Evolutionary conservation across 2,888 invertebrate genomes (phyloP), one percentile per base, ranked within the genome.

Genomic region (Leptodirus hochenwartii): DNA sequence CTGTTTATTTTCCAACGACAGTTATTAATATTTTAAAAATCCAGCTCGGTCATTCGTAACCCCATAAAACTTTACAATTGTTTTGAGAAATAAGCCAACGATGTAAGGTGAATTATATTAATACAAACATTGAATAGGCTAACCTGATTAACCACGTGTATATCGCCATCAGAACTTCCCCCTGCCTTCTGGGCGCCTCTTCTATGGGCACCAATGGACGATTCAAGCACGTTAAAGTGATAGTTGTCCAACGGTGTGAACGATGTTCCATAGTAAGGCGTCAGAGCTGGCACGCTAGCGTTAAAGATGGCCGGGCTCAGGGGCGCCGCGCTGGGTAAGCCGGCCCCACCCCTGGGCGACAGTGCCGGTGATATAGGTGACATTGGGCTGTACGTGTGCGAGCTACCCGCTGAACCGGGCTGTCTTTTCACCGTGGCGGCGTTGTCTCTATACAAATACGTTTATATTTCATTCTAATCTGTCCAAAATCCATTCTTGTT

Each of bases 131-230:
- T n/a, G n/a, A 13, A 15, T 3, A 22, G 22, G 24, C 54, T 54
- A 43, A 68, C 68, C 64, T 69, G 68, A 46, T 62, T 65, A 20
- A 54, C 54, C 29, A 69, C 63, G 30, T 66, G 65, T 38, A 50
- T 36, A 22, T 54, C 53, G 22, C 30, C 34, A 30, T 41, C n/a
- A n/a, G n/a, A n/a, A n/a, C n/a, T 38, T 12, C 43, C 42, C 16
- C 42, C 39, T 12, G 37, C 40, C 31, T 36, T 27, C 37, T 37
- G 10, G 11, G 10, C 15, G 11, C 11, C 15, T 15, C 30, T 33
- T 11, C n/a, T n/a, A n/a, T n/a, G n/a, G n/a, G n/a, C n/a, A n/a
- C 41, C 40, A 12, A 41, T 37, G 8, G 11, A 16, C 10, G 22
- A 10, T 17, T 53, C 51, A 38, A 47, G 42, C 4, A 39, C 29